phyloP scores from a whole-genome alignment of 2,113 vertebrate genomes.

The Eira barbara region DNA sequence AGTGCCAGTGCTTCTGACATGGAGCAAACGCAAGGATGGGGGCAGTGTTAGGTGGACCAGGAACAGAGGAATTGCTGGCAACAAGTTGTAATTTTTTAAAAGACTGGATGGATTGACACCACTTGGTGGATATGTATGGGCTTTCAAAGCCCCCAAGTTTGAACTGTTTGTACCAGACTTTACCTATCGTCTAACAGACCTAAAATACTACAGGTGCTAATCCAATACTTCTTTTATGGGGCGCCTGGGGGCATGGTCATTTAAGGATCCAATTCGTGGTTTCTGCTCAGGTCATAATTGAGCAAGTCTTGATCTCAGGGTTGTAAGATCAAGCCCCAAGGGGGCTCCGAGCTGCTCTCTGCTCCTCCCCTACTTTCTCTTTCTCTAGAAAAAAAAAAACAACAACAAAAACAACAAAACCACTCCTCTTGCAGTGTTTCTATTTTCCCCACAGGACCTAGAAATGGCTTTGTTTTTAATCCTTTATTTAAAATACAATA shows the following conservation, averaged over 20 bases:
- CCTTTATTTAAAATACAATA: neutral
- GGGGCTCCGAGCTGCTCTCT: neutral
- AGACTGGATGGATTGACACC: neutral
- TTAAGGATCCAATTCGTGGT: neutral
- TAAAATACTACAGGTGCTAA: neutral
- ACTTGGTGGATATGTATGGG: neutral
- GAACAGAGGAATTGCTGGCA: neutral
- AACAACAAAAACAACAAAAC: neutral
- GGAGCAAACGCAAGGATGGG: neutral
- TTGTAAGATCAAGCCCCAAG: neutral
- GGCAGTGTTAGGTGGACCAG: neutral
- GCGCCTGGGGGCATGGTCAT: neutral
- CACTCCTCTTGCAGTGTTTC: neutral
- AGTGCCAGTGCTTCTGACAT: neutral
- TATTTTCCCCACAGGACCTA: neutral
- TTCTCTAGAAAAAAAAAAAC: neutral
- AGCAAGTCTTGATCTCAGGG: neutral
- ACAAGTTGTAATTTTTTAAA: neutral
- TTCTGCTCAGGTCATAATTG: neutral
- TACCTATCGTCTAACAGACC: neutral
- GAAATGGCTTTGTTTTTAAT: neutral
- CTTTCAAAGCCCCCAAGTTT: neutral
- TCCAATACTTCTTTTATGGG: neutral
- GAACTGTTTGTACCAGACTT: neutral
- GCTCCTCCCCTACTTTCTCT: neutral